phyloP scores from a whole-genome alignment of 2,888 invertebrate species.

The Pediacus dermestoides region DNA sequence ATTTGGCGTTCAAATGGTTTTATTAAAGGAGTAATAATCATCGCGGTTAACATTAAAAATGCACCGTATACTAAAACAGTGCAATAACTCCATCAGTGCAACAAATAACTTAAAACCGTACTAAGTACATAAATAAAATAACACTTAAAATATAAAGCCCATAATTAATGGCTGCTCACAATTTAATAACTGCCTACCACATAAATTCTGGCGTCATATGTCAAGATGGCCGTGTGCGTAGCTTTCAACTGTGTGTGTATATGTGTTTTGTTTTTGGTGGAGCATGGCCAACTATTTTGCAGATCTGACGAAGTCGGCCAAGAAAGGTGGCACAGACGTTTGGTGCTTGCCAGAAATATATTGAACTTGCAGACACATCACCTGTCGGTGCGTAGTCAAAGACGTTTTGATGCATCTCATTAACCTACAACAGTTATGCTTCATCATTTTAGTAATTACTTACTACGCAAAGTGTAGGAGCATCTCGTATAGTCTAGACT shows the following conservation, averaged over 20 bases:
- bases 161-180: constrained; percentile 42
- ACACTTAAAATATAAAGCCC: constrained; percentile 40
- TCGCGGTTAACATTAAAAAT: too few relatives aligned
- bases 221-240: constrained; percentile 41
- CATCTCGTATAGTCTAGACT: too few relatives aligned
- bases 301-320: constrained; percentile 25
- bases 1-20: too few relatives aligned
- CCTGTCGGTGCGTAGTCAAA: constrained; percentile 40
- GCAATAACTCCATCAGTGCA: constrained; percentile 8
- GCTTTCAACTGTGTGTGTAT: constrained; percentile 22
- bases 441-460: constrained; percentile 31
- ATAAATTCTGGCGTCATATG: constrained; percentile 40
- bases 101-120: constrained; percentile 9
- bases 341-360: constrained; percentile 36
- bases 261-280: constrained; percentile 43
- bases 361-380: constrained; percentile 34
- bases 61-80: neutral
- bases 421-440: constrained; percentile 35
- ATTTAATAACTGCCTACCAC: constrained; percentile 44
- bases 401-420: constrained; percentile 37
- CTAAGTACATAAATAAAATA: constrained; percentile 31
- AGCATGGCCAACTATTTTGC: constrained; percentile 38
- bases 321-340: constrained; percentile 35
- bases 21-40: too few relatives aligned
- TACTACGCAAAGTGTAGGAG: too few relatives aligned